Conservation (phyloP, 1,140 invertebrate species). For the Olivierus martensii region DNA sequence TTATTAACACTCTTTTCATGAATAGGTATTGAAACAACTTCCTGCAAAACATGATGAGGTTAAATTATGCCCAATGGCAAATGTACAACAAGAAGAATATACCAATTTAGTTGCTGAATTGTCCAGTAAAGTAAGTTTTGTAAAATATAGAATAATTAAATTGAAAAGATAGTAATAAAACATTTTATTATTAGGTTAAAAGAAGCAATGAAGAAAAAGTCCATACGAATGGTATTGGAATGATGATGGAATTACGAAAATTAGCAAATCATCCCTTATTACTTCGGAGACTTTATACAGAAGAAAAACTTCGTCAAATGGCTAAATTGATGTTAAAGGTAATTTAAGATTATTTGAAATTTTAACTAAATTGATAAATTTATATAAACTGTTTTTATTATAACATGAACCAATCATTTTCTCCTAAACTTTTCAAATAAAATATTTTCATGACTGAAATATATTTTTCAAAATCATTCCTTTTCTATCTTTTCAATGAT, state of each 20-base stretch:
- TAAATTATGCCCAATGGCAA: constrained; percentile 46
- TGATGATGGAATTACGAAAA: constrained; percentile 80
- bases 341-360: too few species aligned
- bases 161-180: background rate
- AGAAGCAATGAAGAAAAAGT: constrained; percentile 7
- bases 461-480: too few species aligned
- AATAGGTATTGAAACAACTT: constrained; percentile 51
- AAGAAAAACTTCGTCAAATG: constrained; percentile 50
- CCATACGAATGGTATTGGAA: constrained; percentile 49
- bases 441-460: too few species aligned
- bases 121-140: constrained; percentile 7
- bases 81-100: constrained; percentile 58
- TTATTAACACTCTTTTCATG: background rate
- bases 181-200: too few species aligned
- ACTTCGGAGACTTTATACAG: constrained; percentile 59
- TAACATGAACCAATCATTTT: too few species aligned
- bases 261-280: constrained; percentile 79
- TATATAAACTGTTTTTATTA: too few species aligned
- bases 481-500: too few species aligned
- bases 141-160: background rate
- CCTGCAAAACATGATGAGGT: constrained; percentile 62
- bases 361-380: too few species aligned
- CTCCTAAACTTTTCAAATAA: too few species aligned
- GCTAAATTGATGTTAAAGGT: constrained; percentile 51
- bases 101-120: constrained; percentile 55